These are phyloP conservation scores for Polymixis lichenea DNA, from an alignment of 2,888 invertebrate genomes.

Conservation along the genomic window DNA sequence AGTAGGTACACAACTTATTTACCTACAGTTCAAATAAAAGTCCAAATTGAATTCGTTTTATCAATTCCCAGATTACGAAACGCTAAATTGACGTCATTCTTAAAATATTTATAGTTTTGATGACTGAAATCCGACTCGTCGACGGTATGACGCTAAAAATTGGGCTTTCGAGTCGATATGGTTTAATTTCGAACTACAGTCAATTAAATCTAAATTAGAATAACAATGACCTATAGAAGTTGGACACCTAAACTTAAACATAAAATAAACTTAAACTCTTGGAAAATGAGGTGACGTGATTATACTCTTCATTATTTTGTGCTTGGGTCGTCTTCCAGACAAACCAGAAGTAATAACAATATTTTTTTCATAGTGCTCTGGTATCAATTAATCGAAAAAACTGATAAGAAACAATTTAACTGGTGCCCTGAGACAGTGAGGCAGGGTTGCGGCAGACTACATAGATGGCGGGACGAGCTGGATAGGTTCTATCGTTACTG, in stretches of 20 bases:
- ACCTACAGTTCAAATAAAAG: background rate
- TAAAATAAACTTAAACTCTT: background rate
- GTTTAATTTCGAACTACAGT: constrained; percentile 14
- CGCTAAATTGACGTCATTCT: constrained; percentile 14
- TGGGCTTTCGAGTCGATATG: background rate
- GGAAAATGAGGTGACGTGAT: background rate
- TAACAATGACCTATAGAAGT: too few relatives aligned
- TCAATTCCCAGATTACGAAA: constrained; percentile 18
- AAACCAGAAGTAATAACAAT: background rate
- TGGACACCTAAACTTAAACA: too few relatives aligned
- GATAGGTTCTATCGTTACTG: too few relatives aligned
- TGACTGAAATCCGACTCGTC: background rate
- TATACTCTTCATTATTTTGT: background rate
- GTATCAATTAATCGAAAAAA: too few relatives aligned
- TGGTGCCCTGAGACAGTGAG: too few relatives aligned
- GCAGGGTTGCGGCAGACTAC: too few relatives aligned
- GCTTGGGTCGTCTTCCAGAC: background rate
- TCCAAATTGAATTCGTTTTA: background rate
- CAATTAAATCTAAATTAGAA: background rate
- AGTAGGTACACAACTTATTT: background rate
- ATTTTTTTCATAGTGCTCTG: background rate
- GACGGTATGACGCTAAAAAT: constrained; percentile 1
- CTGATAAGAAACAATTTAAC: too few relatives aligned
- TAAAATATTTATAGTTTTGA: constrained; percentile 26
- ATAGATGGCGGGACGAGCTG: too few relatives aligned